Evolutionary conservation across 2,888 invertebrate genomes (phyloP).

Genomic region (Drosophila antonietae): DNA sequence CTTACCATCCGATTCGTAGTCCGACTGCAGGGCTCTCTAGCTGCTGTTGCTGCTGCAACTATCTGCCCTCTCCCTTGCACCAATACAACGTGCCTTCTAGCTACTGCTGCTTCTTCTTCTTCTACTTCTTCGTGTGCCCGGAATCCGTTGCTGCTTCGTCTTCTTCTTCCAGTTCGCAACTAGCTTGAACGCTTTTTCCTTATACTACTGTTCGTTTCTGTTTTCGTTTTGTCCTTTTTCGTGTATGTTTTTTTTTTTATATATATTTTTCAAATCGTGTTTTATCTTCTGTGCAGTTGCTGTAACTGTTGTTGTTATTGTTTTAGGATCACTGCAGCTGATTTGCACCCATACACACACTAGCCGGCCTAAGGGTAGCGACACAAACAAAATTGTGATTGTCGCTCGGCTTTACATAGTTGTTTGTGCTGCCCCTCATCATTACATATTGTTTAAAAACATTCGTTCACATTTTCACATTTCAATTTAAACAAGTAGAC

Average conservation of each 20-base stretch:
- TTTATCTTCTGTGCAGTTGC: not conserved
- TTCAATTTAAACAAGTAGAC: constrained; percentile 16
- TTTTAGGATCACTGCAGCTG: constrained; percentile 7
- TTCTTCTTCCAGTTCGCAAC: not conserved
- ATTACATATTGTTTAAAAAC: constrained; percentile 35
- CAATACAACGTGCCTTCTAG: not conserved
- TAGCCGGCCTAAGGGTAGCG: constrained; percentile 46
- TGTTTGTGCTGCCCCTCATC: constrained; percentile 63
- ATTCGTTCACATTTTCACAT: constrained; percentile 22
- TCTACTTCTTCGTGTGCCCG: not conserved
- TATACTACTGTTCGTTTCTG: not conserved
- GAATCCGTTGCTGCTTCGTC: not conserved
- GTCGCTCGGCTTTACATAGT: constrained; percentile 59
- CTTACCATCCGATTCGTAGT: constrained; percentile 17
- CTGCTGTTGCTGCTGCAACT: not conserved
- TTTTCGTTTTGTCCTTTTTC: not conserved
- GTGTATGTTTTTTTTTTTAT: not conserved
- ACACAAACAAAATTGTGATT: constrained; percentile 52
- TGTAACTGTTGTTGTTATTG: not conserved
- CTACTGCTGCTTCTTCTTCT: not conserved
- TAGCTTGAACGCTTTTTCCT: not conserved
- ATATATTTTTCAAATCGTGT: not conserved
- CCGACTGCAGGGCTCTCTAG: not conserved
- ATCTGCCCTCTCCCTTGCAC: not conserved
- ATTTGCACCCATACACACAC: constrained; percentile 10